Percentiles rank a stretch among this genome's conserved stretches.
These are phyloP conservation scores for Apodemia duryi DNA, from an alignment of 2,888 invertebrate species.

Conservation along the genomic window DNA sequence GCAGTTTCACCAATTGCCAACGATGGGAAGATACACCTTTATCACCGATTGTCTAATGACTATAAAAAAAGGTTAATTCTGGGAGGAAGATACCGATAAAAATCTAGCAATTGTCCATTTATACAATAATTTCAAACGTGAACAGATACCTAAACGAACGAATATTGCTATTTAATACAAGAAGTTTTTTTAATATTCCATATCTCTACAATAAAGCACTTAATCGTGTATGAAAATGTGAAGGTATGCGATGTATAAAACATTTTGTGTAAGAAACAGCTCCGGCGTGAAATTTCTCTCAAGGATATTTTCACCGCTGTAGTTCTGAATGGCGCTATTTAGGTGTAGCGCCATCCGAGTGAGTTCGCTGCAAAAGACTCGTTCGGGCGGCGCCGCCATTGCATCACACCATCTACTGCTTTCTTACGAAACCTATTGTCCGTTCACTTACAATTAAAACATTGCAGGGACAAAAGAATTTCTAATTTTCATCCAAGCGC, in stretches of 20 bases:
- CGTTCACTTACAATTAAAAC: constrained; percentile 62
- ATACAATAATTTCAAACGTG: too few species aligned
- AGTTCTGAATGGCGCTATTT: constrained; percentile 3
- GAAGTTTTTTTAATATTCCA: neutral
- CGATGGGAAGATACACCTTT: too few species aligned
- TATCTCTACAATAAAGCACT: neutral
- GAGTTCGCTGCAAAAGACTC: constrained; percentile 8
- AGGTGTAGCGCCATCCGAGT: neutral
- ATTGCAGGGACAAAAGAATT: constrained; percentile 65
- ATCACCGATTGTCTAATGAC: too few species aligned
- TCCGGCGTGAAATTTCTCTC: neutral
- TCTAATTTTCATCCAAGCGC: constrained; percentile 62
- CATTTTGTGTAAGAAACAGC: constrained; percentile 1
- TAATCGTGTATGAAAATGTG: constrained; percentile 4
- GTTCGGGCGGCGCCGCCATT: constrained; percentile 23
- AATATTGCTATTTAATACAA: neutral
- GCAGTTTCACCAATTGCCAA: too few species aligned
- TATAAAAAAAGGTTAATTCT: too few species aligned
- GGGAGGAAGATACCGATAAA: too few species aligned
- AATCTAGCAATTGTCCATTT: too few species aligned
- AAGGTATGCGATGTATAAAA: neutral
- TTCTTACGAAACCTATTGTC: constrained; percentile 41
- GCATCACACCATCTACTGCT: constrained; percentile 30
- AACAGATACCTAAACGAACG: neutral
- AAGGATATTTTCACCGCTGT: constrained; percentile 5